A percentile compares a stretch with the other conserved stretches of the same genome.
These are phyloP conservation scores for Lepus americanus DNA, from an alignment of 2,113 vertebrate species.

Conservation along the genomic window DNA sequence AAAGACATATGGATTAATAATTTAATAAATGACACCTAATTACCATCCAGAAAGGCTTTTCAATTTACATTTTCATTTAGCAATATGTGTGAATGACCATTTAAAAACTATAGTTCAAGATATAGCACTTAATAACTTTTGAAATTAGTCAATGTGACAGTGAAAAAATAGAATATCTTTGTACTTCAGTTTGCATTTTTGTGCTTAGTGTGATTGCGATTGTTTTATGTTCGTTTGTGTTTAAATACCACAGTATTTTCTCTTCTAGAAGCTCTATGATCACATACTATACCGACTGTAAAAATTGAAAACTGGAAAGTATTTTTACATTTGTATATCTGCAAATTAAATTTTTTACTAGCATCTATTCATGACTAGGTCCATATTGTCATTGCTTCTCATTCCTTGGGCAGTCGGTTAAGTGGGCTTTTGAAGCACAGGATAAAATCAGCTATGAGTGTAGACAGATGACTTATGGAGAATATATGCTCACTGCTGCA, in stretches of 20 bases:
- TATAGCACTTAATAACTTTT: background rate
- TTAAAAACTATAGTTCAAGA: background rate
- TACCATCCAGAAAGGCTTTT: background rate
- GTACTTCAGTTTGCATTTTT: background rate
- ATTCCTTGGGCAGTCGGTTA: background rate
- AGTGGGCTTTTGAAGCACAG: constrained; percentile 62
- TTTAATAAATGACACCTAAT: background rate
- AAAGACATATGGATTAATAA: background rate
- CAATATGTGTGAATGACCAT: background rate
- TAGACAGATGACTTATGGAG: background rate
- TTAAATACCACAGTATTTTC: background rate
- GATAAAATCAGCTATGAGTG: constrained; percentile 62
- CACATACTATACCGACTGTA: background rate
- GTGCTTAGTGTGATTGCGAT: background rate
- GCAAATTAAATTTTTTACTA: background rate
- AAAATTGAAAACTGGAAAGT: constrained; percentile 28
- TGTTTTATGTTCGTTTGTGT: background rate
- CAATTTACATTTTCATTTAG: constrained; percentile 15
- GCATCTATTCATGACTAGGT: background rate
- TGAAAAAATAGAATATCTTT: background rate
- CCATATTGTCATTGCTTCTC: background rate
- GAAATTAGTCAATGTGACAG: background rate
- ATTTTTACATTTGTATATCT: constrained; percentile 10
- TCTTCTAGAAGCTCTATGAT: background rate
- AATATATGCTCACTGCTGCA: background rate